Evolutionary conservation across 1,140 invertebrate genomes (phyloP).

Genomic region (Rhopalosiphum padi): DNA sequence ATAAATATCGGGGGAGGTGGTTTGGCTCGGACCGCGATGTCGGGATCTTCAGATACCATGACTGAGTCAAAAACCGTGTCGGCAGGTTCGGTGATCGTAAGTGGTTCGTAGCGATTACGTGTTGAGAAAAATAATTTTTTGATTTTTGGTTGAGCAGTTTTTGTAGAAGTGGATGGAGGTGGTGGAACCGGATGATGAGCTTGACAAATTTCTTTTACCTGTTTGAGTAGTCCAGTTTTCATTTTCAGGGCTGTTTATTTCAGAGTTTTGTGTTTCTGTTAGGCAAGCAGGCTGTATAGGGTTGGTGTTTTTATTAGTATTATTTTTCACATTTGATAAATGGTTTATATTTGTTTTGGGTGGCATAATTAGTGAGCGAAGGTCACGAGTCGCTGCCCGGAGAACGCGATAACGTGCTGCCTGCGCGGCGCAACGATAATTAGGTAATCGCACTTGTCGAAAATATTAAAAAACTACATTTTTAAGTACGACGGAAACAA

Average conservation of each 20-base stretch:
- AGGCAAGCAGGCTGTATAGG: too few relatives aligned
- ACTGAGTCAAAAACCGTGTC: background rate
- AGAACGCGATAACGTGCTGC: background rate
- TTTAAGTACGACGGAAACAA: background rate
- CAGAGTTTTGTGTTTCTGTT: too few relatives aligned
- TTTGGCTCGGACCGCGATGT: background rate
- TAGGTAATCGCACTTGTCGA: background rate
- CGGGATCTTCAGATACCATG: background rate
- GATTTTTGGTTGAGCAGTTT: background rate
- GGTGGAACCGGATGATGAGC: background rate
- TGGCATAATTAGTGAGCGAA: background rate
- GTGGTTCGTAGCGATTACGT: background rate
- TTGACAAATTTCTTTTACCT: too few relatives aligned
- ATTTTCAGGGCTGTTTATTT: too few relatives aligned
- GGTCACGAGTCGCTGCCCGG: background rate
- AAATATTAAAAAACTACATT: slow-evolving; percentile 7
- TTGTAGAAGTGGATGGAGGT: background rate
- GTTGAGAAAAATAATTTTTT: background rate
- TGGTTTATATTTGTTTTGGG: background rate
- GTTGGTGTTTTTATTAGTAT: too few relatives aligned
- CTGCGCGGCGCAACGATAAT: background rate
- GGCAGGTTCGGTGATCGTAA: background rate
- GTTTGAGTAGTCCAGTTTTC: too few relatives aligned
- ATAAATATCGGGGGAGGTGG: slow-evolving; percentile 13
- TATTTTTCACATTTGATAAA: background rate